Evolutionary conservation across 35 echinoderm and acorn worm genomes (phyloP), one percentile per base, ranked within the genome.

Genomic region (Apostichopus japonicus): DNA sequence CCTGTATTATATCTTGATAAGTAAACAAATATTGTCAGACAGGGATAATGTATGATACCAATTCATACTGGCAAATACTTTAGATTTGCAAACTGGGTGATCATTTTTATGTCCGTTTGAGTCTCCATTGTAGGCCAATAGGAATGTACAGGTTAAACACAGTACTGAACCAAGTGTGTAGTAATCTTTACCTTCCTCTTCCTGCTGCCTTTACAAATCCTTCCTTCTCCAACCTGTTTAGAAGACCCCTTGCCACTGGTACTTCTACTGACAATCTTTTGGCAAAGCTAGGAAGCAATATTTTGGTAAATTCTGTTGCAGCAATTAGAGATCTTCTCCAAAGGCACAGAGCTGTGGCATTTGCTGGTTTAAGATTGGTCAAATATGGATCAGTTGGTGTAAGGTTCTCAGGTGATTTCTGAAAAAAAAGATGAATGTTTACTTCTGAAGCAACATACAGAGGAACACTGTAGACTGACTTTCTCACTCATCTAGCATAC

Each of bases 181-280:
- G 17, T 24, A 78, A 72, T 77, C 11, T 27, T 90, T 67, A 99
- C 97, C 95, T 99, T 10, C 94, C 94, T 78, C 95, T 99, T 10
- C 79, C 84, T n/a, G 92, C 91, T 65, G 51, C 73, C 7, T 81
- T 54, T 65, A 91, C 92, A 65, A 92, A 99, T 56, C 95, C 95
- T 55, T 99, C 97, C 33, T 87, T 99, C 90, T 99, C 95, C 21
- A 99, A 81, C 6, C 97, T 87, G 79, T 95, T 95, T 5, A 99
- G 22, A 21, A 99, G 92, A 15, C 95, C 94, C 76, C 90, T 92
- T 53, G 97, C 97, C 6, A 99, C 92, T 7, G 87, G 94, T 15
- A 90, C 79, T 77, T 99, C 97, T 8, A 99, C 93, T 52, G 90
- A 92, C 53, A 99, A 94, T 19, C 94, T 84, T 24, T 92, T 94